phyloP scores from a whole-genome alignment of 2,797 vertebrate species.

The Hypotaenidia okinawae region DNA sequence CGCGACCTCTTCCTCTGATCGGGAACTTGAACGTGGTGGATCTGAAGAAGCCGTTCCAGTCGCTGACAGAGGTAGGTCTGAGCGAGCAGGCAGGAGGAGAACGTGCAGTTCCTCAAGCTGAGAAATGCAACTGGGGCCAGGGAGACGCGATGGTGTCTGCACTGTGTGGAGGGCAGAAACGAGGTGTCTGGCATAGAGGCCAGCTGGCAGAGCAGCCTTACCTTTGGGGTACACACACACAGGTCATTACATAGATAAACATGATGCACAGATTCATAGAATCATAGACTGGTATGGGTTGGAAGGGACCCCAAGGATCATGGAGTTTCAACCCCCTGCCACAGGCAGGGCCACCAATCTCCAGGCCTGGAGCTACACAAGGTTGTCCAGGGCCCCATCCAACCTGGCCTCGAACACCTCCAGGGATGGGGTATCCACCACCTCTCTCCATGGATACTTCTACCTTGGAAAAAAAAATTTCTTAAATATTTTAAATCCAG shows the following conservation, averaged over 20 bases:
- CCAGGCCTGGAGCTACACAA: no score
- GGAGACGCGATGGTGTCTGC: background rate
- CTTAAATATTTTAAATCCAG: background rate
- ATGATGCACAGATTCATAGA: background rate
- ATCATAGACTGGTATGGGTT: no score
- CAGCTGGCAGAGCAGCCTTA: background rate
- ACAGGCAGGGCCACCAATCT: no score
- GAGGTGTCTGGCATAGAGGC: background rate
- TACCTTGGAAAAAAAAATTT: background rate
- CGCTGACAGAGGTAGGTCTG: conserved; percentile 63
- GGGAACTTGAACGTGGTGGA: conserved; percentile 71
- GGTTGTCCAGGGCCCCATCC: no score
- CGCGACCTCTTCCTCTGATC: conserved; percentile 63
- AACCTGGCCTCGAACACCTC: no score
- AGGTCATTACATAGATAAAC: background rate
- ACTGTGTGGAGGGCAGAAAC: background rate
- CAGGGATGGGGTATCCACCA: no score
- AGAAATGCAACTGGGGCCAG: background rate
- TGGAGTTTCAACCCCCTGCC: background rate
- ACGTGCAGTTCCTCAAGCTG: fast-evolving
- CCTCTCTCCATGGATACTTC: background rate
- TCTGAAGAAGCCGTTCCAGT: conserved; percentile 65
- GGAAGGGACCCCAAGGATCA: no score
- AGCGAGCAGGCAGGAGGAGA: background rate
- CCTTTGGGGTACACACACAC: background rate